Evolutionary conservation across 2,797 vertebrate species (phyloP).

Genomic region (Cheirogaleus major): DNA sequence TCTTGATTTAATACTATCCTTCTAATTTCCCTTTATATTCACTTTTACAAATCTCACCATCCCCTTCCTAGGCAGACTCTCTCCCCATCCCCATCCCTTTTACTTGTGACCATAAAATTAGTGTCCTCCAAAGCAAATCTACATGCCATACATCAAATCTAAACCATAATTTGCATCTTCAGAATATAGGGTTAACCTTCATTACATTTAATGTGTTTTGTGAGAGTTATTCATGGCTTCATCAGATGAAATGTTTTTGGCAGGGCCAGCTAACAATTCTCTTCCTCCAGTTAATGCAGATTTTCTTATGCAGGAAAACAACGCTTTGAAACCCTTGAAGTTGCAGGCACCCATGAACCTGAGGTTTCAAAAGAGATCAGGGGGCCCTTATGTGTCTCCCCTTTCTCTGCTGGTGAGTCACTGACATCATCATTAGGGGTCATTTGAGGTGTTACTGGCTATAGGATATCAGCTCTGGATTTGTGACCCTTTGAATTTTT

Average conservation of each 20-base stretch:
- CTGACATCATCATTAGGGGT: background rate
- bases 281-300: background rate
- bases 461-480: background rate
- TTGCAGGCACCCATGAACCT: constrained; percentile 28
- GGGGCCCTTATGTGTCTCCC: background rate
- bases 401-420: constrained; percentile 60
- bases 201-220: constrained; percentile 3
- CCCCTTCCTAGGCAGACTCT: background rate
- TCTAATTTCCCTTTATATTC: background rate
- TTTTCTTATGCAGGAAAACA: constrained; percentile 64
- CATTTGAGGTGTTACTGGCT: background rate
- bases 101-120: constrained; percentile 47
- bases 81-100: background rate
- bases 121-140: background rate
- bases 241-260: constrained; percentile 18
- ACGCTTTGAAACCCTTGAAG: constrained; percentile 44
- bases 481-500: constrained; percentile 10
- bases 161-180: constrained; percentile 45
- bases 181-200: background rate
- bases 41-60: constrained; percentile 13
- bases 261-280: background rate
- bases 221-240: constrained; percentile 17
- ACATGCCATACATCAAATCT: background rate
- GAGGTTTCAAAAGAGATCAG: constrained; percentile 52
- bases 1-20: background rate